Evolutionary conservation across 2,797 vertebrate species (phyloP), one percentile per base, ranked within the genome.

Genomic region (Fundulus diaphanus): DNA sequence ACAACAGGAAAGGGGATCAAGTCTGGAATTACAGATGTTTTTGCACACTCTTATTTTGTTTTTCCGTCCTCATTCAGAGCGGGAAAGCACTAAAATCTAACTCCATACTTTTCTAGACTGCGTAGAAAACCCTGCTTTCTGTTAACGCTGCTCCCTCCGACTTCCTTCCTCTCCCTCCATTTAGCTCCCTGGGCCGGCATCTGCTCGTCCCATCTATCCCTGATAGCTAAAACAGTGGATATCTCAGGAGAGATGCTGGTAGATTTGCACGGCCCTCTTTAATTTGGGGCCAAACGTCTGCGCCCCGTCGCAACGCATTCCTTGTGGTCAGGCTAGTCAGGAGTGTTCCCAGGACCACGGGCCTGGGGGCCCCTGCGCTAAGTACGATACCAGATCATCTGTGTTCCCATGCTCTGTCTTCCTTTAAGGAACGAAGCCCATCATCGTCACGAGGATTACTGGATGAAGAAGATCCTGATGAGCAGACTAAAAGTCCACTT

Each of bases 181-280:
- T 76, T 82, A 76, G 59, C 79, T 82, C 85, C 76, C 71, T 80
- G 77, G 85, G 77, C 84, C 82, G 68, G 70, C 27, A 93, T 94
- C 94, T 95, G 95, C 90, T 94, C 92, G 90, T 94, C 92, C 92
- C 90, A 90, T 95, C 93, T 93, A 74, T 79, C 72, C 87, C 90
- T 95, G 94, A 96, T 96, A 92, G 94, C 89, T 93, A 95, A 95
- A 96, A 93, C 95, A 95, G 94, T 81, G 80, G 77, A 87, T 90
- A 90, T 94, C 95, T 92, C 92, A 70, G 79, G 93, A 93, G 94
- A 92, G 88, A 93, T 88, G 89, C 93, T 89, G 90, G 82, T 94
- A 93, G 92, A 95, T 94, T 89, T 83, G 84, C 90, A 94, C 88
- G 87, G 91, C 92, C 91, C 87, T 90, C 90, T 94, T 95, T 95